Evolutionary conservation across 2,113 vertebrate species (phyloP), one percentile per base, ranked within the genome.

Genomic region (Corvus moneduloides): DNA sequence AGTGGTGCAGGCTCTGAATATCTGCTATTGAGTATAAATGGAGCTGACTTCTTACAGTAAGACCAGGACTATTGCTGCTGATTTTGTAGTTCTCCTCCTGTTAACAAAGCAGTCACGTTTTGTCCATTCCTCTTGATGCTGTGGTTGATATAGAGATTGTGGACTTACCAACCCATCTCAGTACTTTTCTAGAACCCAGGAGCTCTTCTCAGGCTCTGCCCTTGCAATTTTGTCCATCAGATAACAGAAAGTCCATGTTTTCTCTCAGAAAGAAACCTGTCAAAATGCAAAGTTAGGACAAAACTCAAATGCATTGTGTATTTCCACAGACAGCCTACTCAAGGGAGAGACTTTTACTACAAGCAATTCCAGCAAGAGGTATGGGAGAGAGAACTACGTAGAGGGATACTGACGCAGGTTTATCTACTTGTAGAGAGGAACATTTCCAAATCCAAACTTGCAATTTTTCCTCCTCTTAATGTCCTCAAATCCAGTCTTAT

Each of bases 161-260:
- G 30, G 26, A 37, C 28, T 37, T 49, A 12, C 1, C 28, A 72
- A 14, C 13, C 5, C 7, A 3, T 30, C 22, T 82, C 24, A 41
- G 22, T 41, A 32, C 21, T 49, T 69, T 72, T 69, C 26, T 49
- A 18, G 49, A 79, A 20, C 24, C 15, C 20, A 13, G 15, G 27
- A 87, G 35, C 26, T 44, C 13, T 88, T 79, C 52, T 56, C 71
- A 85, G 66, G 39, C 39, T 78, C 63, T 86, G 51, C 26, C 46
- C 33, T 52, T 82, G 48, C 27, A 33, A 0, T 63, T 44, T 46
- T 35, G 23, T 22, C 43, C 24, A 16, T 56, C 28, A 41, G 43
- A 14, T 51, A 43, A 41, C 9, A 46, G 71, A 72, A 89, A n/a
- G 17, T 14, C 15, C 24, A 10, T 0, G 0, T 13, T 73, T 39